Conservation (phyloP, 2,888 invertebrate species). For the Meloe dianella region DNA sequence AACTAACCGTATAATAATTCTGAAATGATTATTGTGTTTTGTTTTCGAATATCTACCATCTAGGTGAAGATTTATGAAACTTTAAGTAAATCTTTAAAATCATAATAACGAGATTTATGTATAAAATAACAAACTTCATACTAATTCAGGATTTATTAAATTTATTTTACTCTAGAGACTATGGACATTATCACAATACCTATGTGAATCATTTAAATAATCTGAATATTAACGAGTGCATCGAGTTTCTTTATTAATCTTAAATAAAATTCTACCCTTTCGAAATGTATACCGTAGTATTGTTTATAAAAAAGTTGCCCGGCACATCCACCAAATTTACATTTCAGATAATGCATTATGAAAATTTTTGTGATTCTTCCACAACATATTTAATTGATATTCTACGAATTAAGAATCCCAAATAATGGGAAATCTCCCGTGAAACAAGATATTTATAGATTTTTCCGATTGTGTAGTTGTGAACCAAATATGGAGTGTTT, state of each 20-base stretch:
- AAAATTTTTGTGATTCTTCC: too few relatives aligned
- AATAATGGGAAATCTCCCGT: too few relatives aligned
- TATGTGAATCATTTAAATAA: background rate
- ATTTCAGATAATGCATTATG: too few relatives aligned
- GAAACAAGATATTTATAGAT: too few relatives aligned
- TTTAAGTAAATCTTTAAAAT: background rate
- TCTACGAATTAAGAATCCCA: too few relatives aligned
- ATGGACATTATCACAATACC: background rate
- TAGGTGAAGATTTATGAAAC: background rate
- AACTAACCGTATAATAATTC: constrained; percentile 4
- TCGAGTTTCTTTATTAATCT: background rate
- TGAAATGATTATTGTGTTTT: constrained; percentile 3
- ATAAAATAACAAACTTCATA: background rate
- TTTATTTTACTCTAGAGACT: background rate
- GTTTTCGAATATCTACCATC: background rate
- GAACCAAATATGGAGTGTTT: too few relatives aligned
- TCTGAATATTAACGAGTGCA: background rate
- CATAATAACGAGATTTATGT: background rate
- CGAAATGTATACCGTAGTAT: too few relatives aligned
- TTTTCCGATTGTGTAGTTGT: too few relatives aligned
- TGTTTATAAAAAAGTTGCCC: background rate
- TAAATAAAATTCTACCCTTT: background rate
- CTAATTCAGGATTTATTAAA: background rate
- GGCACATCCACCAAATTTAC: too few relatives aligned
- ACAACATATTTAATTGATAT: too few relatives aligned